phyloP scores from a whole-genome alignment of 2,113 vertebrate species.

The Sorex araneus region DNA sequence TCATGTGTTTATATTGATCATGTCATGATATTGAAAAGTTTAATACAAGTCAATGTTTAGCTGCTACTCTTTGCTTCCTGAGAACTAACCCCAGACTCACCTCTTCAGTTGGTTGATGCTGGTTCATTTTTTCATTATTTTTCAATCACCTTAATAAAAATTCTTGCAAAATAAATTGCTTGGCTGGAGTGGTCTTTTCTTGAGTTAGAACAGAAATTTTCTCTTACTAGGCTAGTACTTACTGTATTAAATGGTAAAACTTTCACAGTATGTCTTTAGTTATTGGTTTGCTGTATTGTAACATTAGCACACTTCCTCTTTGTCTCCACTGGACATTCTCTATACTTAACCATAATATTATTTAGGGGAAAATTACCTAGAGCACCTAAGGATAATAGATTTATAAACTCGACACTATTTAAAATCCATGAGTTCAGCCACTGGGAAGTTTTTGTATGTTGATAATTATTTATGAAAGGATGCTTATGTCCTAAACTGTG shows the following conservation, averaged over 20 bases:
- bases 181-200: not conserved
- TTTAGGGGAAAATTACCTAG: not conserved
- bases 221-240: constrained; percentile 50
- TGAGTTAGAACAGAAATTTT: constrained; percentile 20
- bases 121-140: too few species aligned
- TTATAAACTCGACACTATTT: constrained; percentile 24
- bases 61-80: not conserved
- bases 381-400: constrained; percentile 32
- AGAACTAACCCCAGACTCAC: not conserved
- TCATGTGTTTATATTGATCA: not conserved
- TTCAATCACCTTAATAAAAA: not conserved
- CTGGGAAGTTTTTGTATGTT: constrained; percentile 62
- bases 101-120: not conserved
- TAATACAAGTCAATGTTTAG: constrained; percentile 21
- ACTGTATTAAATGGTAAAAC: not conserved
- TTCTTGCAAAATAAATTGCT: constrained; percentile 7
- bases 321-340: not conserved
- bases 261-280: not conserved
- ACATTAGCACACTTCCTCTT: not conserved
- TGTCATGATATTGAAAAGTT: constrained; percentile 13
- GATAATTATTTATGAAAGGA: constrained; percentile 76
- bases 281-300: constrained; percentile 44
- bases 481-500: constrained; percentile 57
- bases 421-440: constrained; percentile 21
- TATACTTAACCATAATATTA: constrained; percentile 29